Evolutionary conservation across 2,113 vertebrate species (phyloP).

Genomic region (Otis tarda): DNA sequence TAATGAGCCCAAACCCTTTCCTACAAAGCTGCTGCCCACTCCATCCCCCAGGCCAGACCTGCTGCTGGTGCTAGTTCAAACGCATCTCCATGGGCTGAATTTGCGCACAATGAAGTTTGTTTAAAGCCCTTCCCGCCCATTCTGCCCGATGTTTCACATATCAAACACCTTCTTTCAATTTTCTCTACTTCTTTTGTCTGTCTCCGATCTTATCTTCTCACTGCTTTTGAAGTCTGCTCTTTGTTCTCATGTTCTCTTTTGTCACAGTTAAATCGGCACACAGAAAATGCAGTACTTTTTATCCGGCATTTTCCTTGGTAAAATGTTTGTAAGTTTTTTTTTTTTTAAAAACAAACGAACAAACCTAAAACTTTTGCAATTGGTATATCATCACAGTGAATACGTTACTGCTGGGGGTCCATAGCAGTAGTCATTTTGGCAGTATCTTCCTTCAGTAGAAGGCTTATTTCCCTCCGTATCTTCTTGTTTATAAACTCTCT

Average conservation of each 20-base stretch:
- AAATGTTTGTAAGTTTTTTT: background rate
- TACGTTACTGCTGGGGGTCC: background rate
- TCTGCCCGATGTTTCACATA: too few relatives aligned
- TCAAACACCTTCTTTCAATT: background rate
- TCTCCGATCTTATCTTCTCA: background rate
- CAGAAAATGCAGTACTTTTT: background rate
- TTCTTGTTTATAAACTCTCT: background rate
- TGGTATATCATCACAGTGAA: background rate
- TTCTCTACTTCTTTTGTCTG: background rate
- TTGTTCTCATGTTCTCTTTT: background rate
- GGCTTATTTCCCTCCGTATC: background rate
- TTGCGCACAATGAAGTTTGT: fast-evolving
- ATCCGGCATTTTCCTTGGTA: background rate
- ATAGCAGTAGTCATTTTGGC: background rate
- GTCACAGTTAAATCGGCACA: background rate
- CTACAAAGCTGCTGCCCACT: background rate
- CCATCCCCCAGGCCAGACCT: background rate
- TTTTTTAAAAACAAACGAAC: background rate
- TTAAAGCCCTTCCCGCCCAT: background rate
- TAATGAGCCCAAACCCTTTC: background rate
- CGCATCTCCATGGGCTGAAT: background rate
- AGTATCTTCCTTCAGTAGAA: background rate
- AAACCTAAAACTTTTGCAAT: background rate
- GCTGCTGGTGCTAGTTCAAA: background rate
- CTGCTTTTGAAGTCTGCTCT: background rate